Base-by-base conservation (phyloP, 92 coral and sea anemone species). In the Epizoanthus fatuus region DNA sequence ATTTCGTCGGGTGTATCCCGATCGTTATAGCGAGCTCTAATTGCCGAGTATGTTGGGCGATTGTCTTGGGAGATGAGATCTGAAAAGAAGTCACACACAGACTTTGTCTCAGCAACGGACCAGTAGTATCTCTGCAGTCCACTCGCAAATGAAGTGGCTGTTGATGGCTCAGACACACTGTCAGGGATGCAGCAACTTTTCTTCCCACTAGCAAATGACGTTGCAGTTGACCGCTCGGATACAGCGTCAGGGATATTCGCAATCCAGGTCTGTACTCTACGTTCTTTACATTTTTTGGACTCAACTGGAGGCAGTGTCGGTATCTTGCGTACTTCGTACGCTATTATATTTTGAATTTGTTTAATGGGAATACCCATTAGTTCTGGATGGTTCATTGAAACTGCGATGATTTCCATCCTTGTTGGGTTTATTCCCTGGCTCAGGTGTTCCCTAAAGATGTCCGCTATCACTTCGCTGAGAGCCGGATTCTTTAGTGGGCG, bases 61-160 rank as follows among this genome's bases (percentile, higher is more conserved):
- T 64, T 64, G 39, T 64, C 70, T 38, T 29, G 15, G 39, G 12
- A 32, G 15, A 64, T 64, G 42, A 64, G 70, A 63, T 63, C 68
- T 63, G 29, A 22, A 63, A 63, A 63, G 40, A 63, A 63, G 14
- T 63, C 68, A 63, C 68, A 63, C 38, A 63, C 68, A 22, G 68
- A 32, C 68, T 22, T 25, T 63, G 68, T 63, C 68, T 63, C 68
- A 63, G 14, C 39, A 25, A 38, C 38, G 29, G 68, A 22, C 68
- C 68, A 25, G 8, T 7, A 22, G 13, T 63, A 63, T 8, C 15
- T 32, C 5, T 63, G 9, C 51, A 45, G 8, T 22, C 40, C 68
- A 22, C 37, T 63, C 13, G 42, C 37, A 63, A 14, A 63, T 25
- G 42, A 7, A 63, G 38, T 22, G 9, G 68, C 37, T 25, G 68